Evolutionary conservation across 2,797 vertebrate genomes (phyloP), one percentile per base, ranked within the genome.

Genomic region (Pseudochromis fuscus): DNA sequence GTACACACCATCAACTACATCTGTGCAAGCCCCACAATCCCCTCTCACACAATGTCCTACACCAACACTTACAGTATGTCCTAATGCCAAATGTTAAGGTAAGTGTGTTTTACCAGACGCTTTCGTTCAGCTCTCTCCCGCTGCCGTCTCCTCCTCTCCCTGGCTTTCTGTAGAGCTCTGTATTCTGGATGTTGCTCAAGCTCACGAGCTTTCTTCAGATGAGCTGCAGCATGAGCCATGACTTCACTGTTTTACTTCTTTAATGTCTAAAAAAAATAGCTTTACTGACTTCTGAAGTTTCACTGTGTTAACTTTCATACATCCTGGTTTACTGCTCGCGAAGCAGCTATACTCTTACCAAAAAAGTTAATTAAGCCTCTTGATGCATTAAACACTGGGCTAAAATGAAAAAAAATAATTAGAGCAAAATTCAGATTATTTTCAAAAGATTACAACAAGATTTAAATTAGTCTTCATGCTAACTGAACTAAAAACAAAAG

Each of bases 161-260:
- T 87, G 76, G 93, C 92, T 88, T 92, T 93, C 79, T 91, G 88
- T 0, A 94, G 71, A 30, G 92, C 92, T 64, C 52, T 83, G 67
- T 92, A 90, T 48, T 94, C 93, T 9, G 88, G 84, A 38, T 88
- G 83, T 42, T 89, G 92, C 80, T 94, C 93, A 10, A 93, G 76
- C 46, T 94, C 92, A 13, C 92, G 87, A 45, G 92, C 90, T 71
- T 94, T 94, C 85, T 94, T 94, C 77, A 94, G 86, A 82, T 94
- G 93, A n/a, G 93, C 91, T 1, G 93, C 93, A 51, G 93, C 93
- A 4, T 94, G 93, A 3, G 93, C 93, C 93, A 94, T 94, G 62
- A 58, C 49, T 27, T 51, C 15, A 28, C 48, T n/a, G 58, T 37
- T 44, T 40, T 31, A n/a, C 55, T 33, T 31, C 61, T 13, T 45